Evolutionary conservation across 1,140 invertebrate genomes (phyloP), one percentile per base, ranked within the genome.

Genomic region (Brachionus paranguensis): DNA sequence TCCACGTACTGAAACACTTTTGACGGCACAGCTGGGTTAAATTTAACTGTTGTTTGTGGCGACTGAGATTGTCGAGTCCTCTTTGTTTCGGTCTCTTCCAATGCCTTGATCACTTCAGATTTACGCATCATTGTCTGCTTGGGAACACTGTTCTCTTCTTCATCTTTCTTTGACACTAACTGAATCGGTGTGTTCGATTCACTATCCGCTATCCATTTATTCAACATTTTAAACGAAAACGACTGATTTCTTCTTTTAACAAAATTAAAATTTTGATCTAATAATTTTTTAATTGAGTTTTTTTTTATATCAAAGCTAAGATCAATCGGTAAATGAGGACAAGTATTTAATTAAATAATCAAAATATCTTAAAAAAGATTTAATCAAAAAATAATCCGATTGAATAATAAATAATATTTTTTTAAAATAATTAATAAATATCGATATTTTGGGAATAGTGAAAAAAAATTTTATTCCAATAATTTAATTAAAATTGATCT

Each of bases 171-270:
- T 0, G 78, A 81, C 10, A 64, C 53, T 33, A 81, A 4, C 65
- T 81, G 41, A 17, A 68, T 83, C 37, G 81, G 68, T 12, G 43
- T 14, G 53, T 14, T 70, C 53, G 60, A n/a, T 53, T 83, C 81
- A 72, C 81, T 83, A 12, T 83, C 81, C n/a, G 43, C n/a, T 68
- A 83, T 83, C 81, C 81, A 83, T 45, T 68, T 68, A 4, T 83
- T 68, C 14, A 83, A 20, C 81, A 83, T 83, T 83, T 55, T 53
- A 70, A 83, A 83, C 37, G 81, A 83, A 83, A 68, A 68, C n/a
- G 81, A 83, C 53, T 83, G 81, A 70, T 68, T 83, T 41, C 65
- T 68, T 45, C 81, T 83, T 53, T 81, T 27, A 1, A 24, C 7
- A 33, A 47, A 29, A 50, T 53, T 24, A 47, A 68, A 47, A 50